phyloP scores from a whole-genome alignment of 2,797 vertebrate genomes.

The Gorsachius magnificus region DNA sequence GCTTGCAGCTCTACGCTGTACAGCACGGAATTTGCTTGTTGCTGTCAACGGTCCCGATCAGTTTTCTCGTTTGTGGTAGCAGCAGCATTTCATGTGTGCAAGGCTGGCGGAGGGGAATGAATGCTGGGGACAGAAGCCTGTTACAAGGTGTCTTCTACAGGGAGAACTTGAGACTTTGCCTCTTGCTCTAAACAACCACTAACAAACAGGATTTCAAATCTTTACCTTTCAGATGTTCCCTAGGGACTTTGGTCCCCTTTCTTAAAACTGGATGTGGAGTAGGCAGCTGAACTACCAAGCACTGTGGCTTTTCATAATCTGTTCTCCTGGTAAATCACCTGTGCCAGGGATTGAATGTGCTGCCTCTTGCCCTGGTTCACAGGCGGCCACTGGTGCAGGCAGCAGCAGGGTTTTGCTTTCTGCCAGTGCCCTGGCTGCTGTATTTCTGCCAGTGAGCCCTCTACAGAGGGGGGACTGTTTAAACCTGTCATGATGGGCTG shows the following conservation, averaged over 20 bases:
- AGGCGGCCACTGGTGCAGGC: background rate
- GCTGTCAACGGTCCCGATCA: background rate
- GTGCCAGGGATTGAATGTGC: accelerated
- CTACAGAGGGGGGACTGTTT: background rate
- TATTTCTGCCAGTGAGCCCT: background rate
- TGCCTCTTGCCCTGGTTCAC: background rate
- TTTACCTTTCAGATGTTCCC: background rate
- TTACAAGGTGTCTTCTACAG: background rate
- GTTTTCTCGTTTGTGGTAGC: background rate
- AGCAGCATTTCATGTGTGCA: background rate
- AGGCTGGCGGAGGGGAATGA: background rate
- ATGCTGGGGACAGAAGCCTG: background rate
- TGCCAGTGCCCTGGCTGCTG: background rate
- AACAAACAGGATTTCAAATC: background rate
- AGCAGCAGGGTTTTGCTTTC: background rate
- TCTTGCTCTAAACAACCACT: background rate
- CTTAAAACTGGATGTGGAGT: background rate
- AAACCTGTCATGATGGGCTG: accelerated
- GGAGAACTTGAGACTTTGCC: background rate
- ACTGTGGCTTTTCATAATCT: background rate
- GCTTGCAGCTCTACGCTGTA: background rate
- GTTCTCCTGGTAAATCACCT: background rate
- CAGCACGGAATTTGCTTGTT: background rate
- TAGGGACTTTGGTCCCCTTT: background rate
- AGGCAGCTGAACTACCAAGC: background rate